These are phyloP conservation scores for Lethenteron camtschaticum DNA, from an alignment of 2,113 vertebrate species.

Conservation along the genomic window DNA sequence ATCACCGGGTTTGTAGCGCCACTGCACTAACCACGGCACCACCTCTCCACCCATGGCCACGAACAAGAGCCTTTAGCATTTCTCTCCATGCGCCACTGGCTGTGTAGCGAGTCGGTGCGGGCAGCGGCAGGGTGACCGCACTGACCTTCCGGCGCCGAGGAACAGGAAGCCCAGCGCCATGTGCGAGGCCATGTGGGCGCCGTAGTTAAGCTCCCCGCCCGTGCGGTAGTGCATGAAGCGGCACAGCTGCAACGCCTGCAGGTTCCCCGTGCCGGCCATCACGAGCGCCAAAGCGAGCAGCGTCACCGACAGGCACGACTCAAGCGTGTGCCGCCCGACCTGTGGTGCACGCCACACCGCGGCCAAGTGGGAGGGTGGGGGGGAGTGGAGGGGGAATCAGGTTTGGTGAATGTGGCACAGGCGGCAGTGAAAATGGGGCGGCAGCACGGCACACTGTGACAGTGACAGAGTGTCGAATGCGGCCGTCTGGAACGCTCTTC, in stretches of 20 bases:
- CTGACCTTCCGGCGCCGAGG: conserved; percentile 76
- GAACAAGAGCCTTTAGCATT: no score
- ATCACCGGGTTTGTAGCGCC: no score
- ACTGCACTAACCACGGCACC: no score
- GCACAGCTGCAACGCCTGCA: conserved; percentile 77
- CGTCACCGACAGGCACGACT: conserved; percentile 70
- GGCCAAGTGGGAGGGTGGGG: no score
- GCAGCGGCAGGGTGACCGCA: background rate
- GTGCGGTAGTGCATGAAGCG: conserved; percentile 86
- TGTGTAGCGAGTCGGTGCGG: background rate
- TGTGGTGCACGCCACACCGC: conserved; percentile 14
- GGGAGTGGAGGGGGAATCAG: background rate
- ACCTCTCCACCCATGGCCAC: no score
- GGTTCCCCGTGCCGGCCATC: conserved; percentile 75
- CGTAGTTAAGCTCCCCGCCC: conserved; percentile 85
- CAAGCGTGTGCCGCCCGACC: conserved; percentile 74
- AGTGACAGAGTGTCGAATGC: no score
- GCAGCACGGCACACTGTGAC: no score
- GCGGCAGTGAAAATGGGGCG: no score
- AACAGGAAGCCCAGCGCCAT: conserved; percentile 88
- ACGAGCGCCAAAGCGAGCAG: conserved; percentile 78
- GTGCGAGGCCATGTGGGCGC: conserved; percentile 90
- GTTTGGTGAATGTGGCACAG: background rate
- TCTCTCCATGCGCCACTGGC: no score
- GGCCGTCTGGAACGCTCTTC: no score